Evolutionary conservation across 2,797 vertebrate species (phyloP), one percentile per base, ranked within the genome.

Genomic region (Arnoldichthys spilopterus): DNA sequence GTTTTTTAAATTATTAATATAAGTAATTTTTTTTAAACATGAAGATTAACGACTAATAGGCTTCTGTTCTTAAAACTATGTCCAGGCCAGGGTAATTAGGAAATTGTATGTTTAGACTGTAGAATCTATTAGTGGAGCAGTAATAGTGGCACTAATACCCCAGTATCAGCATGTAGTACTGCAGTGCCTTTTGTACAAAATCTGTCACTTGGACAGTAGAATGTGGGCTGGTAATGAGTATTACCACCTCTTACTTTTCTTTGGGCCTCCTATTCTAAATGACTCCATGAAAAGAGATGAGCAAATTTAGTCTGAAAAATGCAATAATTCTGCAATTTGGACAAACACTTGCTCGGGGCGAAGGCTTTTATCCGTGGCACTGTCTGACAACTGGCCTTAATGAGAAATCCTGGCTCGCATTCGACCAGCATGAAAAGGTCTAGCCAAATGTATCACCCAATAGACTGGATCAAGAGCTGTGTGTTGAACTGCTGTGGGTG

Each of bases 401-500:
- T 81, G 58, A 75, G 56, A 30, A 80, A 75, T 79, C 64, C 72
- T 66, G 37, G 22, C 79, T 66, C 61, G 5, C 40, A 56, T 69
- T 72, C 1, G 4, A 13, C 28, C 58, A 54, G 53, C 45, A 24
- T 47, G 11, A 71, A 11, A 56, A 54, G 51, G 58, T 75, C n/a
- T 72, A 6, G 24, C n/a, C 47, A 40, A 61, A n/a, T 64, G 47
- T 34, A 69, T 16, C 67, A 62, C 32, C 37, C 75, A 24, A 49
- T 40, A 58, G 82, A 84, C 54, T 56, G 49, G 45, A 69, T 79
- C 76, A 83, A 45, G 22, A 53, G 15, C 45, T 49, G 47, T 45
- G 45, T 45, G 15, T 40, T 56, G 78, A 69, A 15, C 59, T 18
- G 43, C 15, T 43, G n/a, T 64, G 4, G 32, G 16, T 20, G 18